Conservation (phyloP, 2,888 invertebrate species). For the Drosophila trichaetosa region DNA sequence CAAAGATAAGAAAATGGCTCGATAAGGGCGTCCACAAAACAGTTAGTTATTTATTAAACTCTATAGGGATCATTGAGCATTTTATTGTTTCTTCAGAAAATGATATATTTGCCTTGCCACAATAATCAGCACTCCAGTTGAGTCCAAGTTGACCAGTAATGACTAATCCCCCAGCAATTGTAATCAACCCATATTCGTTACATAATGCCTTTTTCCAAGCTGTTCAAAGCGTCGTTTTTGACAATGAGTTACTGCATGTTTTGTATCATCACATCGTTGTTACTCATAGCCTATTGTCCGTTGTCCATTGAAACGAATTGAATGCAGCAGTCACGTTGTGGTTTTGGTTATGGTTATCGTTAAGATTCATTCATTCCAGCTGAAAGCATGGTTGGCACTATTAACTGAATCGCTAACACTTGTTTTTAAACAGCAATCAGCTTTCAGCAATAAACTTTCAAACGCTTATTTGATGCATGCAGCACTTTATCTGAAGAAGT, state of each 20-base stretch:
- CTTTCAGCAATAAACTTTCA: neutral
- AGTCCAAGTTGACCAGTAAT: neutral
- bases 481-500: neutral
- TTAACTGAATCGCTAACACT: slow-evolving; percentile 5
- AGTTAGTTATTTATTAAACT: slow-evolving; percentile 12
- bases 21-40: slow-evolving; percentile 32
- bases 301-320: neutral
- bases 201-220: slow-evolving; percentile 12
- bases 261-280: slow-evolving; percentile 2
- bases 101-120: neutral
- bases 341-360: slow-evolving; percentile 1
- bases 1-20: slow-evolving; percentile 32
- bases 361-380: slow-evolving; percentile 21
- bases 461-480: slow-evolving; percentile 1
- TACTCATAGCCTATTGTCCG: slow-evolving; percentile 7
- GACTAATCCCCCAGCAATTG: slow-evolving; percentile 5
- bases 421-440: slow-evolving; percentile 25
- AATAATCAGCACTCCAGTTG: neutral
- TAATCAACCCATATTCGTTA: neutral
- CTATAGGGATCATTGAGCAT: slow-evolving; percentile 2
- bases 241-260: neutral
- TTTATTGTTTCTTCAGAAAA: slow-evolving; percentile 3
- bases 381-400: slow-evolving; percentile 29
- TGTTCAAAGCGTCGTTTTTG: slow-evolving; percentile 21
- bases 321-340: slow-evolving; percentile 9